These are phyloP conservation scores for Hozukius guyotensis DNA, from an alignment of 2,797 vertebrate species.

Conservation along the genomic window DNA sequence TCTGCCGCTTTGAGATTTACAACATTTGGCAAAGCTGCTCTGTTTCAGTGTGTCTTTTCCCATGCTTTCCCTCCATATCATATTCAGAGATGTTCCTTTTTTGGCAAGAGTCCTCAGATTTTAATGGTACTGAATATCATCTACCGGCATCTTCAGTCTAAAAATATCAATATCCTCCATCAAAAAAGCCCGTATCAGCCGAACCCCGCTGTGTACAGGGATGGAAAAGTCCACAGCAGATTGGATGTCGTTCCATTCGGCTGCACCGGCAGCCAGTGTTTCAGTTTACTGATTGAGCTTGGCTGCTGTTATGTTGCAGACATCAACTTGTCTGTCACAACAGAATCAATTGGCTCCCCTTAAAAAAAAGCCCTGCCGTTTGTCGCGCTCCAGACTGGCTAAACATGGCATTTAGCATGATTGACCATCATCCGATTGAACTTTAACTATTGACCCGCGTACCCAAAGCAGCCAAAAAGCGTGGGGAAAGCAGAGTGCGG, in stretches of 20 bases:
- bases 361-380: conserved; percentile 11
- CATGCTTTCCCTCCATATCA: not conserved
- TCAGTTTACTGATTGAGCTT: conserved; percentile 22
- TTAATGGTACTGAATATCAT: conserved; percentile 17
- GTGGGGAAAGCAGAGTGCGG: not conserved
- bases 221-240: conserved; percentile 11
- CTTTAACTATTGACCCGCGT: conserved; percentile 27
- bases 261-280: conserved; percentile 13
- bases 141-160: not conserved
- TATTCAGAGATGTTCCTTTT: conserved; percentile 11
- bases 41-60: not conserved
- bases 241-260: conserved; percentile 27
- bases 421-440: conserved; percentile 45
- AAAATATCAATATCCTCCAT: conserved; percentile 38
- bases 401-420: conserved; percentile 48
- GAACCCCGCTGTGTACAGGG: not conserved
- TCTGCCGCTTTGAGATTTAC: conserved; percentile 26
- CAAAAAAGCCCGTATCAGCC: conserved; percentile 14
- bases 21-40: conserved; percentile 20
- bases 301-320: conserved; percentile 18
- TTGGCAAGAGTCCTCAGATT: conserved; percentile 7
- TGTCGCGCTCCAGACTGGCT: conserved; percentile 3
- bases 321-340: conserved; percentile 41
- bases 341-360: conserved; percentile 39
- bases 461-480: not conserved